Evolutionary conservation across 2,888 invertebrate species (phyloP).

Genomic region (Copidosoma aretas): DNA sequence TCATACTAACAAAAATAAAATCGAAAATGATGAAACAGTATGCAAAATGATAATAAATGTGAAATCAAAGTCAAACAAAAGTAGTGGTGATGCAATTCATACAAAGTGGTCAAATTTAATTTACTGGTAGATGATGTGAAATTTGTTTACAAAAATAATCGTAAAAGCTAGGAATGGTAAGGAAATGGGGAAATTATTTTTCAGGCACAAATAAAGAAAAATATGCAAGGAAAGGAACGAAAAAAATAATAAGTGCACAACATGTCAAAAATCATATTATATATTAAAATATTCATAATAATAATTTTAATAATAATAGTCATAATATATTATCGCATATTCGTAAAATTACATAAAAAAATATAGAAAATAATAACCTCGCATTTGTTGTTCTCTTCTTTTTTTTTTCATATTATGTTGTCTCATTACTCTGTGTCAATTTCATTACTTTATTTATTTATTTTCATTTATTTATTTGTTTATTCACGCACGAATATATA

Average conservation of each 20-base stretch:
- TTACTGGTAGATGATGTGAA: background rate
- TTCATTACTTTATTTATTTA: too few relatives aligned
- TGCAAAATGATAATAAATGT: background rate
- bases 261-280: conserved; percentile 60
- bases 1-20: background rate
- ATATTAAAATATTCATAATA: conserved; percentile 62
- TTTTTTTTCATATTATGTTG: conserved; percentile 29
- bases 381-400: conserved; percentile 47
- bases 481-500: conserved; percentile 49
- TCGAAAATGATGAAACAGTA: too few relatives aligned
- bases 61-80: background rate
- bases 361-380: conserved; percentile 63
- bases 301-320: conserved; percentile 46
- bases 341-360: conserved; percentile 63
- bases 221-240: conserved; percentile 29
- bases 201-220: conserved; percentile 6
- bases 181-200: conserved; percentile 15
- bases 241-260: conserved; percentile 57
- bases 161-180: background rate
- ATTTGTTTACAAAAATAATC: background rate
- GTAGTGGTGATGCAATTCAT: background rate
- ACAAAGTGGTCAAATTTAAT: background rate
- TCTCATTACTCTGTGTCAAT: conserved; percentile 26
- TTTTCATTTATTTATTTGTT: conserved; percentile 15
- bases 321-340: conserved; percentile 55